A percentile compares a stretch with the other conserved stretches of the same genome.
phyloP scores from a whole-genome alignment of 2,113 vertebrate species.

The Ictalurus punctatus region DNA sequence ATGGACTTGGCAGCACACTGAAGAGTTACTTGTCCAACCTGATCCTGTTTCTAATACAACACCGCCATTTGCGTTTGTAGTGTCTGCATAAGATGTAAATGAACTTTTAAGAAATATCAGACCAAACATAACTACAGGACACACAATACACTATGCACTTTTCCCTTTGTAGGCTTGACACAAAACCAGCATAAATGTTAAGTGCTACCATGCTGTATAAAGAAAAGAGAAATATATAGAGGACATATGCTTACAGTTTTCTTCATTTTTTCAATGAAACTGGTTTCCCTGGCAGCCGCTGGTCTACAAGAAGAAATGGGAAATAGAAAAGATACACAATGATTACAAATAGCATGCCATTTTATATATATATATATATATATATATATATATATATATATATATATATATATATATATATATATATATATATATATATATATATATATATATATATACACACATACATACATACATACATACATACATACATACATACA shows the following conservation, averaged over 20 bases:
- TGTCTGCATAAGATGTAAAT: not conserved
- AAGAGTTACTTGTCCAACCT: not conserved
- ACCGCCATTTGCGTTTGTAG: not conserved
- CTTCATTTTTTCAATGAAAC: conserved; percentile 99
- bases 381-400: not conserved
- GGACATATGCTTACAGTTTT: conserved; percentile 85
- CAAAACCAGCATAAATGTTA: not conserved
- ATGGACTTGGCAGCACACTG: not conserved
- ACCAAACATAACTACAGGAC: not conserved
- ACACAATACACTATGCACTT: not conserved
- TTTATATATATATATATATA: not conserved
- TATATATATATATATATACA: too few relatives aligned
- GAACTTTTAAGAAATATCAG: not conserved
- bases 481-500: too few relatives aligned
- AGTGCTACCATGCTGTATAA: not conserved
- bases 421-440: too few relatives aligned
- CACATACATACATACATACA: too few relatives aligned
- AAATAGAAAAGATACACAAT: not conserved
- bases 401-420: too few relatives aligned
- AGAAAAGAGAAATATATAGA: not conserved
- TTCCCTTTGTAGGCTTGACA: not conserved
- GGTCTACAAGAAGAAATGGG: conserved; percentile 69
- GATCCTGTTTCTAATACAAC: not conserved
- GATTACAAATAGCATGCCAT: not conserved
- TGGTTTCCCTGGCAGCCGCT: conserved; percentile 79